These are phyloP conservation scores for Macrostomum lignano DNA, from an alignment of 1,140 invertebrate species.

Conservation along the genomic window DNA sequence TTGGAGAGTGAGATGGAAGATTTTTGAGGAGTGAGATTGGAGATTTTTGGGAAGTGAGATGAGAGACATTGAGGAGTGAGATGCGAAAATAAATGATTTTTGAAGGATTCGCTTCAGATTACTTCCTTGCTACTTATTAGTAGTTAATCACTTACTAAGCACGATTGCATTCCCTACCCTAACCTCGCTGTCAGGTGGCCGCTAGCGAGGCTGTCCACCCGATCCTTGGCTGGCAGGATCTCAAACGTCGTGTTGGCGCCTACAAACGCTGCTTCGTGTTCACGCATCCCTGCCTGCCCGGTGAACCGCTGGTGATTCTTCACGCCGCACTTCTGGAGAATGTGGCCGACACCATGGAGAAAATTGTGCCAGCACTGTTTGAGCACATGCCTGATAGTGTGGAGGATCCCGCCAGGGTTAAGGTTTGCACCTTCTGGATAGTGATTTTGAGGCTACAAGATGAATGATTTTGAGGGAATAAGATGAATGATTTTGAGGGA, in stretches of 20 bases:
- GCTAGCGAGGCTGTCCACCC: slow-evolving; percentile 57
- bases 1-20: no score
- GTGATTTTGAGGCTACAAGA: no score
- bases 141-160: not conserved
- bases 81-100: not conserved
- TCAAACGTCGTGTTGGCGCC: slow-evolving; percentile 41
- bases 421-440: no score
- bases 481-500: no score
- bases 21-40: not conserved
- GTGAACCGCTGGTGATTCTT: slow-evolving; percentile 44
- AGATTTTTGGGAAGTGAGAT: not conserved
- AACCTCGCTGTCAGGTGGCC: no score
- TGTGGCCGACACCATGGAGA: not conserved
- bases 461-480: no score
- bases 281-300: slow-evolving; percentile 43
- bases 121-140: not conserved
- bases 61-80: not conserved
- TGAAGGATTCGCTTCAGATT: not conserved
- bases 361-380: no score
- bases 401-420: no score
- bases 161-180: slow-evolving; percentile 34
- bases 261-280: slow-evolving; percentile 47
- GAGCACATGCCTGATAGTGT: no score
- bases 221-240: slow-evolving; percentile 42
- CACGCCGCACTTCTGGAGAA: slow-evolving; percentile 38